Percentiles rank a stretch among this genome's conserved stretches.
phyloP scores from a whole-genome alignment of 2,797 vertebrate species.

The Corythornis leucogaster region DNA sequence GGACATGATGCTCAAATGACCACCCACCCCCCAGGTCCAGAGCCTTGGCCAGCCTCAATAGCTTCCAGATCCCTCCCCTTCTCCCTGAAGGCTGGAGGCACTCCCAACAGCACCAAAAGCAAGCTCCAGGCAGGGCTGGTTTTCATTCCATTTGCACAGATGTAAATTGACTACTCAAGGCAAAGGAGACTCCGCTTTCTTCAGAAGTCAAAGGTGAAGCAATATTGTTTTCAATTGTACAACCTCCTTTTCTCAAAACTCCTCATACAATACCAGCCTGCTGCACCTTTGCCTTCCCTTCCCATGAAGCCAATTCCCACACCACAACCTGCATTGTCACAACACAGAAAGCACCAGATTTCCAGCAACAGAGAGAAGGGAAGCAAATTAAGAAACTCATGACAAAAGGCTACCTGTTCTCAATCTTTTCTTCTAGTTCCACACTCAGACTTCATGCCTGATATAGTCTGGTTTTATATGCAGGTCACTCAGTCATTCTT shows the following conservation, averaged over 20 bases:
- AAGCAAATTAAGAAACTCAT: not conserved
- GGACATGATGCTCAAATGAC: not conserved
- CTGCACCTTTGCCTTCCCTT: not conserved
- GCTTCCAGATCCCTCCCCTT: not conserved
- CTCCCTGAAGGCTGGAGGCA: not conserved
- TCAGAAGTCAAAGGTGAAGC: not conserved
- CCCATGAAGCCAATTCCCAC: not conserved
- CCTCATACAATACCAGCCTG: accelerated
- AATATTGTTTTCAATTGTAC: not conserved
- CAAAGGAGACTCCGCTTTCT: conserved; percentile 29
- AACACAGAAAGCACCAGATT: not conserved
- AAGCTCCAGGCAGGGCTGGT: not conserved
- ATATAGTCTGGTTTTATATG: not conserved
- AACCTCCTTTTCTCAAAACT: not conserved
- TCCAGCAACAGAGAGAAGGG: not conserved
- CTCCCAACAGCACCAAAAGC: not conserved
- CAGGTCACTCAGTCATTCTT: conserved; percentile 30
- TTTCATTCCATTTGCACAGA: not conserved
- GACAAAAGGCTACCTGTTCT: not conserved
- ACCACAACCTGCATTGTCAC: not conserved
- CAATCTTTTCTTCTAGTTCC: not conserved
- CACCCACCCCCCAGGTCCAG: not conserved
- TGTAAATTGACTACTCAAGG: conserved; percentile 5
- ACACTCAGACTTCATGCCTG: not conserved
- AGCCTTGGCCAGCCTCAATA: accelerated